These are phyloP conservation scores for Leptoclinus maculatus DNA, from an alignment of 2,797 vertebrate genomes.

Conservation along the genomic window DNA sequence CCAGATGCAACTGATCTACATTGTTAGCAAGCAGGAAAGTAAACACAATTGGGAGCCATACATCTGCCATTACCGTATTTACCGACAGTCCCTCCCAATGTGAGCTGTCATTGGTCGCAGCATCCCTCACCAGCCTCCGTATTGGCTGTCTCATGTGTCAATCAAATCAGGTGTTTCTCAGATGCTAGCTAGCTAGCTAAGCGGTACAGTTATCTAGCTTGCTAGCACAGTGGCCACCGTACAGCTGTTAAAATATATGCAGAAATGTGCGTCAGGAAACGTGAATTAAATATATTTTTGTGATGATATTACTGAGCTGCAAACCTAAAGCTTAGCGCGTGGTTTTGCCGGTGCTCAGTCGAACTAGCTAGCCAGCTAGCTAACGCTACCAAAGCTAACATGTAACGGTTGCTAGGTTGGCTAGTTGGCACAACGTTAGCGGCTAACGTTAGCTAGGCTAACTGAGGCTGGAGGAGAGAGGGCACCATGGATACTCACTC, in stretches of 20 bases:
- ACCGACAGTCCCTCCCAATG: slow-evolving; percentile 5
- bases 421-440: slow-evolving; percentile 1
- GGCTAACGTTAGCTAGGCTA: slow-evolving; percentile 59
- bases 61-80: slow-evolving; percentile 11
- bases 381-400: slow-evolving; percentile 9
- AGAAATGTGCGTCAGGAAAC: fast-evolving
- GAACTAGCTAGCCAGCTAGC: background rate
- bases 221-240: background rate
- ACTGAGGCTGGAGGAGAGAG: slow-evolving; percentile 31
- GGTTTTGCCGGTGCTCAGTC: slow-evolving; percentile 35
- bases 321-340: background rate
- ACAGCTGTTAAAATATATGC: background rate
- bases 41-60: slow-evolving; percentile 12
- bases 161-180: slow-evolving; percentile 75
- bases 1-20: slow-evolving; percentile 2
- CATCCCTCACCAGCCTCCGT: slow-evolving; percentile 31
- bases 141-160: slow-evolving; percentile 51
- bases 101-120: slow-evolving; percentile 47
- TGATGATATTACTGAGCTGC: background rate
- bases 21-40: background rate
- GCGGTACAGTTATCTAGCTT: background rate
- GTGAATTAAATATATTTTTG: background rate
- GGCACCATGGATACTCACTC: slow-evolving; percentile 83
- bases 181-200: slow-evolving; percentile 48
- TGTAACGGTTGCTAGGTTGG: slow-evolving; percentile 33